phyloP scores from a whole-genome alignment of 2,888 invertebrate species.

The Xylota sylvarum region DNA sequence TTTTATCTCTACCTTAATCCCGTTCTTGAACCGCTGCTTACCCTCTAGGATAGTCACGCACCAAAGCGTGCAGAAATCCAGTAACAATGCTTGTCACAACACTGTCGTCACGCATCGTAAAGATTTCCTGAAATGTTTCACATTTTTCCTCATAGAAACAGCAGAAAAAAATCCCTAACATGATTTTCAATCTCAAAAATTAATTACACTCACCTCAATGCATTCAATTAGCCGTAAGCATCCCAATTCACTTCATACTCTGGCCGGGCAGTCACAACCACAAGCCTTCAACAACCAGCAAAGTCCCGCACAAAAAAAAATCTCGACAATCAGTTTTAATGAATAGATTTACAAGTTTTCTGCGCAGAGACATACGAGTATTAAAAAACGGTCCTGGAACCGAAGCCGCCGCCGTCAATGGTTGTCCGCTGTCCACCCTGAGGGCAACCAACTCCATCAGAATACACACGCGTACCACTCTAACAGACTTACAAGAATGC shows the following conservation, averaged over 20 bases:
- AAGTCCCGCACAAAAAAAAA: slow-evolving; percentile 17
- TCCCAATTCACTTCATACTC: slow-evolving; percentile 50
- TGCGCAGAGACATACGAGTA: slow-evolving; percentile 7
- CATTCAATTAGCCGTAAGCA: slow-evolving; percentile 65
- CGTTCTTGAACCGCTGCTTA: too few species aligned
- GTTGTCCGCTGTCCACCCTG: slow-evolving; percentile 26
- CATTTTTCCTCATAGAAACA: slow-evolving; percentile 2
- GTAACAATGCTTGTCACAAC: neutral
- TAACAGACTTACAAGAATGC: slow-evolving; percentile 75
- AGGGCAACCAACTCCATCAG: slow-evolving; percentile 60
- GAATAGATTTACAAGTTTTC: slow-evolving; percentile 69
- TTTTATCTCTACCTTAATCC: too few species aligned
- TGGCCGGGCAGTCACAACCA: slow-evolving; percentile 13
- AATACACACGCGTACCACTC: slow-evolving; percentile 57
- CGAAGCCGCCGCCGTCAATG: slow-evolving; percentile 29
- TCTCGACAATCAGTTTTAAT: slow-evolving; percentile 65
- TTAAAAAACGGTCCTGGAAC: slow-evolving; percentile 28
- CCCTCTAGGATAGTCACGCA: too few species aligned
- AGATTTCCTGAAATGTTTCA: neutral
- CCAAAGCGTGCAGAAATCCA: too few species aligned
- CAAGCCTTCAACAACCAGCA: neutral
- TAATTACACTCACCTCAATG: slow-evolving; percentile 65
- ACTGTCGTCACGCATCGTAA: neutral
- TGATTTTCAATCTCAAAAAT: slow-evolving; percentile 51
- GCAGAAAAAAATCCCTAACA: slow-evolving; percentile 34